Conservation (phyloP, 2,797 vertebrate species). For the Aselliscus stoliczkanus region DNA sequence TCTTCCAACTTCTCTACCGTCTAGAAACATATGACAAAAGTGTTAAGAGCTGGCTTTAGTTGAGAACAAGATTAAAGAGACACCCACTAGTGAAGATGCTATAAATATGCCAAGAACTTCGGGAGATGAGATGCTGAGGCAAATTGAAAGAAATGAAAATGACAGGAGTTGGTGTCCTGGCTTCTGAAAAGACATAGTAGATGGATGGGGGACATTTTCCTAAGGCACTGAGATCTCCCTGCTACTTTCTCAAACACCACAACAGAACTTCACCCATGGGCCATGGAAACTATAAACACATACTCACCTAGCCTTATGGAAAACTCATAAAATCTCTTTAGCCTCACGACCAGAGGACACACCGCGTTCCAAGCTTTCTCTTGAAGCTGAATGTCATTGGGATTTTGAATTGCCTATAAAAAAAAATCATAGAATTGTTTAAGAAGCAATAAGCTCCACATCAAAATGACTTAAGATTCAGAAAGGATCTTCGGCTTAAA, state of each 20-base stretch:
- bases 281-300: background rate
- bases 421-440: background rate
- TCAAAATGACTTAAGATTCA: background rate
- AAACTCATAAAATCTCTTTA: conserved; percentile 98
- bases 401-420: conserved; percentile 96
- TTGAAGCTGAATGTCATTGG: conserved; percentile 92
- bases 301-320: conserved; percentile 93
- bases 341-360: conserved; percentile 94
- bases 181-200: background rate
- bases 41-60: background rate
- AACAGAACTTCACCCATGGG: background rate
- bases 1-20: background rate
- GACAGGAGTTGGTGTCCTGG: background rate
- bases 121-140: background rate
- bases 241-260: background rate
- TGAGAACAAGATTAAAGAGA: background rate
- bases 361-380: conserved; percentile 97
- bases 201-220: background rate
- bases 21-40: background rate
- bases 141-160: background rate
- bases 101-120: background rate
- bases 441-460: background rate
- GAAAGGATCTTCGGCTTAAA: background rate
- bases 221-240: background rate
- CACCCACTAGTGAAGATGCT: background rate